phyloP scores from a whole-genome alignment of 2,113 vertebrate genomes.

The Carollia perspicillata region DNA sequence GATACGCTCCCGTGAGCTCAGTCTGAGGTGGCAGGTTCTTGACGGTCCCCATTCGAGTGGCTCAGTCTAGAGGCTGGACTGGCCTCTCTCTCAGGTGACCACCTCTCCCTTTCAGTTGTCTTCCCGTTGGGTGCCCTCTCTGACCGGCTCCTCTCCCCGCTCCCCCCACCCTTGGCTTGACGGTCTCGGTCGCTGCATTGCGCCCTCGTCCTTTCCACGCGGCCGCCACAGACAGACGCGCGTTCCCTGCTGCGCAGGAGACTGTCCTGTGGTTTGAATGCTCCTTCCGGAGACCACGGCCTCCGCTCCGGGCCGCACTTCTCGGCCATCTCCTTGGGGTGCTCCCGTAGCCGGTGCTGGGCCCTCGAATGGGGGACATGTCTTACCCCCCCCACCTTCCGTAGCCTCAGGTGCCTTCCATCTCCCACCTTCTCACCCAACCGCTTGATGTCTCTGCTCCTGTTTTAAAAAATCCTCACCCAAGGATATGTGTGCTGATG shows the following conservation, averaged over 20 bases:
- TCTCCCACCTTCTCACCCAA: background rate
- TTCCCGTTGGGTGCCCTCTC: background rate
- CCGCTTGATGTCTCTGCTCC: background rate
- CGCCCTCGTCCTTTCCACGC: fast-evolving
- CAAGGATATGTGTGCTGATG: too few relatives aligned
- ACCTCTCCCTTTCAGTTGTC: background rate
- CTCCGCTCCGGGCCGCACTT: background rate
- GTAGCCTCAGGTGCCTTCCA: background rate
- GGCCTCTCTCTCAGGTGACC: too few relatives aligned
- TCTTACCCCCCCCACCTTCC: background rate
- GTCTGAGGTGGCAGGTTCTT: too few relatives aligned
- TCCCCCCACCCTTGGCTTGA: background rate
- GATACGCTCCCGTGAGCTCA: too few relatives aligned
- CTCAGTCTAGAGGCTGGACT: too few relatives aligned
- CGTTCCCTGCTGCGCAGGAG: background rate
- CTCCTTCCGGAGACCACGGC: background rate
- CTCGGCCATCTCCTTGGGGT: background rate
- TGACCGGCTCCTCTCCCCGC: too few relatives aligned
- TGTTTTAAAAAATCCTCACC: background rate
- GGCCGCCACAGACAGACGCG: background rate
- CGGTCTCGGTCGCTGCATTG: background rate
- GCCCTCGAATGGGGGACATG: background rate
- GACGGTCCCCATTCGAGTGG: too few relatives aligned
- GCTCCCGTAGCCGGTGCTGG: background rate
- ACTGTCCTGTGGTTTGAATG: background rate